phyloP scores from a whole-genome alignment of 2,113 vertebrate species.

The Crotalus horridus region DNA sequence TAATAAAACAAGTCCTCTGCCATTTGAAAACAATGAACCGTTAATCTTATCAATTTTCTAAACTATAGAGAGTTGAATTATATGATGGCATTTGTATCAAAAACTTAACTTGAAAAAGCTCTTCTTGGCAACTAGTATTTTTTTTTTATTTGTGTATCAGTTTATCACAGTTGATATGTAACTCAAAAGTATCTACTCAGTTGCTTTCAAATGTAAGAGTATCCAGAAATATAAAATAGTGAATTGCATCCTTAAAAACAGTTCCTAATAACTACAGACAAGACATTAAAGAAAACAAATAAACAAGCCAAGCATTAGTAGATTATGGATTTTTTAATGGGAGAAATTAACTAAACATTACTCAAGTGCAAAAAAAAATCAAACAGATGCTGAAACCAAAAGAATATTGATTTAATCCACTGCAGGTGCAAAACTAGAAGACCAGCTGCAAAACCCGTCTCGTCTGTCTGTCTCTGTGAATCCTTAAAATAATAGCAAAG shows the following conservation, averaged over 20 bases:
- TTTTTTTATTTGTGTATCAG: background rate
- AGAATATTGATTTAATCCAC: background rate
- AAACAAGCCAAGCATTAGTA: background rate
- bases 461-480: background rate
- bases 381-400: constrained; percentile 1
- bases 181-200: constrained; percentile 6
- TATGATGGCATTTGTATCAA: background rate
- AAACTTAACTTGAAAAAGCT: background rate
- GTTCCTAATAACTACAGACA: background rate
- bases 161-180: background rate
- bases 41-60: constrained; percentile 26
- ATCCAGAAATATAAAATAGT: background rate
- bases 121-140: background rate
- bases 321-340: constrained; percentile 23
- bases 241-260: background rate
- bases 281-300: background rate
- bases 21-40: constrained; percentile 28
- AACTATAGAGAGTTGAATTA: background rate
- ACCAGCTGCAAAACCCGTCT: background rate
- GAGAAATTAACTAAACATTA: background rate
- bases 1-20: background rate
- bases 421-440: background rate
- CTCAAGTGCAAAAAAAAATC: constrained; percentile 3
- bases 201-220: background rate
- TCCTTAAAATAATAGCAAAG: background rate